A percentile compares a stretch with the other conserved stretches of the same genome.
Conservation (phyloP, 2,797 vertebrate genomes). For the Pygocentrus nattereri region DNA sequence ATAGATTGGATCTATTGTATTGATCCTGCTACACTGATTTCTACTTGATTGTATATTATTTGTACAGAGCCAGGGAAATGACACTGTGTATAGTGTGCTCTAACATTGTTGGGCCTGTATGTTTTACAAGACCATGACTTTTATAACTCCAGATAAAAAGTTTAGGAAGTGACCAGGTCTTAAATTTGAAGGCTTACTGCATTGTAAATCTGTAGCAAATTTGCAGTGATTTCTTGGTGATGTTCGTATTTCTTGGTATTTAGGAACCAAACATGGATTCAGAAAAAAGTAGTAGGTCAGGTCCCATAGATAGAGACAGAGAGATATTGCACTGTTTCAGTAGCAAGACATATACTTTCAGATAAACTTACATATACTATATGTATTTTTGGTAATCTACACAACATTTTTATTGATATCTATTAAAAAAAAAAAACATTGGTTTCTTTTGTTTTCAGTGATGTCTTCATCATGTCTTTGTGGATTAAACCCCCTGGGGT, state of each 20-base stretch:
- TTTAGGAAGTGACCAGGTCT: background rate
- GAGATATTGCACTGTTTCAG: no score
- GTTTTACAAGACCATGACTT: background rate
- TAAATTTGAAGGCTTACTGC: background rate
- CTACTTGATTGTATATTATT: background rate
- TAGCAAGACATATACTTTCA: no score
- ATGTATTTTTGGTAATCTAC: no score
- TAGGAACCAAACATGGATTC: background rate
- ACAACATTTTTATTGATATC: background rate
- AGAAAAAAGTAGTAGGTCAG: no score
- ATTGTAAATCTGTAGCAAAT: background rate
- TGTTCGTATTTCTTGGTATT: background rate
- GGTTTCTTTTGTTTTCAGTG: background rate
- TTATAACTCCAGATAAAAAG: background rate
- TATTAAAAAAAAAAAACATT: no score
- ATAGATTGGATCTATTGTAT: conserved; percentile 32
- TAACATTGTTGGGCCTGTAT: background rate
- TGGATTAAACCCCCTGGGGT: no score
- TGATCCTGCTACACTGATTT: conserved; percentile 29
- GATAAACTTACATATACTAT: no score
- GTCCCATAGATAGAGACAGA: no score
- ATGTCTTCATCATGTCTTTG: no score
- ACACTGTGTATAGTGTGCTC: background rate
- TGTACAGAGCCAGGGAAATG: background rate
- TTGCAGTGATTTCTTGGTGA: background rate